A percentile compares a stretch with the other conserved stretches of the same genome.
Evolutionary conservation across 2,113 vertebrate species (phyloP).

Genomic region (Nansenia antarctica): DNA sequence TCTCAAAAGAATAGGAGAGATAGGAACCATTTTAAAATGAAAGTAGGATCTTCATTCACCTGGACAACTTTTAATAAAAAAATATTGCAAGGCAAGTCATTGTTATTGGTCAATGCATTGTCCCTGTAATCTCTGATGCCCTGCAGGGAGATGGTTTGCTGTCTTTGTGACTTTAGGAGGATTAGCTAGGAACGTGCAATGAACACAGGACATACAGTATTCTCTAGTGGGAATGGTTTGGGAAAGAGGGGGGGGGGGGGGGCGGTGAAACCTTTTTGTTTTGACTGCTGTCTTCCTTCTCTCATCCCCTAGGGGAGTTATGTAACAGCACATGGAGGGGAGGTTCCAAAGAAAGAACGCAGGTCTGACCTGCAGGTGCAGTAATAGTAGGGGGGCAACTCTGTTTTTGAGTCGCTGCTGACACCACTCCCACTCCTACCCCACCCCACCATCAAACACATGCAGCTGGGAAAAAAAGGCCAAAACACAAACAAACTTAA

Average conservation of each 20-base stretch:
- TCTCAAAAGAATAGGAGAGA: too few species aligned
- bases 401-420: slow-evolving; percentile 21
- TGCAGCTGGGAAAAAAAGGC: background rate
- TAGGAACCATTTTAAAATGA: too few species aligned
- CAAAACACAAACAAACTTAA: background rate
- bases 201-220: background rate
- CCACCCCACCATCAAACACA: slow-evolving; percentile 1
- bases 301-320: slow-evolving; percentile 29
- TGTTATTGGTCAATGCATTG: too few species aligned
- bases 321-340: slow-evolving; percentile 29
- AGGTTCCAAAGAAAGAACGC: slow-evolving; percentile 25
- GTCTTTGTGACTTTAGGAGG: background rate
- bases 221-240: background rate
- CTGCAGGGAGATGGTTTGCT: too few species aligned
- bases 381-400: slow-evolving; percentile 20
- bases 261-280: slow-evolving; percentile 17
- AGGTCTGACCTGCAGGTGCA: slow-evolving; percentile 51
- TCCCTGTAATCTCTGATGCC: too few species aligned
- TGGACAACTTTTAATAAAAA: too few species aligned
- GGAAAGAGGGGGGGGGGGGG: background rate
- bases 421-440: background rate
- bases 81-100: too few species aligned
- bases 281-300: slow-evolving; percentile 24
- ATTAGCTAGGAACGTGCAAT: background rate
- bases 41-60: too few species aligned